phyloP scores from a whole-genome alignment of 2,113 vertebrate genomes.

The human region GRCh38 chr3:34423001-34423500 shows the following conservation, averaged over 20 bases:
- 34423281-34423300: not conserved
- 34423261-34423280: constrained; percentile 5
- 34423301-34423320: not conserved
- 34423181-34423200: not conserved
- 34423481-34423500: not conserved
- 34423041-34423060: not conserved
- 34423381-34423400: not conserved
- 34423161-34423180: not conserved
- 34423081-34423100: not conserved
- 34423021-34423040: not conserved
- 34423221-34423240: not conserved
- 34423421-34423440: not conserved
- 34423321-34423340: not conserved
- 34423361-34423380: not conserved
- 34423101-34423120: not conserved
- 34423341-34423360: not conserved
- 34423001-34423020: too few relatives aligned
- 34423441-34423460: not conserved
- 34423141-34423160: not conserved
- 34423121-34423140: not conserved
- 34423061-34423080: not conserved
- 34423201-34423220: not conserved
- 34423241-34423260: not conserved
- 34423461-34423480: not conserved
- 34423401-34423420: not conserved